A percentile compares a stretch with the other conserved stretches of the same genome.
These are phyloP conservation scores for Pseudopipra pipra DNA, from an alignment of 2,113 vertebrate genomes.

Conservation along the genomic window DNA sequence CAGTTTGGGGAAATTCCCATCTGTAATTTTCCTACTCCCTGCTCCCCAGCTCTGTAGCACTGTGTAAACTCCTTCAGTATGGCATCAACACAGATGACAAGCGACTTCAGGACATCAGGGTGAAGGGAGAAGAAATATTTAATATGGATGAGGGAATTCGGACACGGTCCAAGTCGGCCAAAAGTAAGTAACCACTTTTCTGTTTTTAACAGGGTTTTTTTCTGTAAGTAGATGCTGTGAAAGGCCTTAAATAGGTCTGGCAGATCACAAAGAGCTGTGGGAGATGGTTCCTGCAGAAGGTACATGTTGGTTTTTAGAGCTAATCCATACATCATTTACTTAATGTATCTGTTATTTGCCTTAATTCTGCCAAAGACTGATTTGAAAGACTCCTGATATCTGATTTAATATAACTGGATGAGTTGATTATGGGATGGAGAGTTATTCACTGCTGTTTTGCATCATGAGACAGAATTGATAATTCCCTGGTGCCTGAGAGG, in stretches of 20 bases:
- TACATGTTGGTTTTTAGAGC: not conserved
- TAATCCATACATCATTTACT: not conserved
- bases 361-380: not conserved
- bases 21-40: not conserved
- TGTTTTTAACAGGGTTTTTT: fast-evolving
- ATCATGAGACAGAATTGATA: not conserved
- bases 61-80: constrained; percentile 95
- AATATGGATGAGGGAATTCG: constrained; percentile 89
- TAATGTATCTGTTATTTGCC: not conserved
- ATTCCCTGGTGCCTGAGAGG: not conserved
- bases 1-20: not conserved
- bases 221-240: not conserved
- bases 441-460: not conserved
- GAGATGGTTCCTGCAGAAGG: not conserved
- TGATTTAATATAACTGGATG: not conserved
- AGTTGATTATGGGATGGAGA: not conserved
- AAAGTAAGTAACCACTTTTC: constrained; percentile 77
- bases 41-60: constrained; percentile 85
- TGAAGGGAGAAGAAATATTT: constrained; percentile 96
- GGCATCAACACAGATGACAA: constrained; percentile 95
- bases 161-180: constrained; percentile 92
- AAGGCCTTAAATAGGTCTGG: not conserved
- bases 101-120: constrained; percentile 92
- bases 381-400: not conserved
- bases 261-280: not conserved